A percentile compares a stretch with the other conserved stretches of the same genome.
phyloP scores from a whole-genome alignment of 2,797 vertebrate genomes.

The Chaetodon trifasciatus region DNA sequence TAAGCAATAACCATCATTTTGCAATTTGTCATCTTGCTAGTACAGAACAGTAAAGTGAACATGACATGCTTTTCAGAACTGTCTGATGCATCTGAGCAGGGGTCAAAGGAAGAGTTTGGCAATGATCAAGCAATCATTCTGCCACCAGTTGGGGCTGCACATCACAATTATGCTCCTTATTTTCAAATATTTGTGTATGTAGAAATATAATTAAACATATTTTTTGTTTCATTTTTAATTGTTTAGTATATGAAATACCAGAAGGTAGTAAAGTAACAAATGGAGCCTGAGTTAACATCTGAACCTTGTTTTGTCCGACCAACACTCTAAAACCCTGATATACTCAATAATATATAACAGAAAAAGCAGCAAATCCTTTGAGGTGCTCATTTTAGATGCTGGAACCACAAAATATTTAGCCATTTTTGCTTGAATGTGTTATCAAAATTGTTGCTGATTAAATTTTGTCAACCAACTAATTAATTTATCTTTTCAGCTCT shows the following conservation, averaged over 20 bases:
- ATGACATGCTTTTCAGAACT: neutral
- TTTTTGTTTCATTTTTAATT: neutral
- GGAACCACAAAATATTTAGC: neutral
- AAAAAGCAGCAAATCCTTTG: neutral
- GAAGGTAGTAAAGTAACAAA: neutral
- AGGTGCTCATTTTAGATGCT: neutral
- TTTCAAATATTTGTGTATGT: too few species aligned
- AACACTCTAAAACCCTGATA: neutral
- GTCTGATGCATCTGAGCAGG: neutral
- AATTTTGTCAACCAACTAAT: neutral
- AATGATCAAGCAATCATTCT: neutral
- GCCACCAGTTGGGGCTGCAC: neutral
- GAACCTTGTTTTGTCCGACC: neutral
- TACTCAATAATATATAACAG: neutral
- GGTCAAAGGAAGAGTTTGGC: neutral
- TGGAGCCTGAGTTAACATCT: neutral
- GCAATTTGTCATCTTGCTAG: slow-evolving; percentile 5
- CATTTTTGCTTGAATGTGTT: neutral
- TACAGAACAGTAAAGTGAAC: neutral
- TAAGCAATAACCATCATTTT: neutral
- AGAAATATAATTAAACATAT: too few species aligned
- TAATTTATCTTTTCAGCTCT: neutral
- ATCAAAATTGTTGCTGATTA: neutral
- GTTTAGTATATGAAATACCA: neutral
- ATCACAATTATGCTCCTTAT: neutral